Evolutionary conservation across 2,113 vertebrate genomes (phyloP).

Genomic region (Acrocephalus kingi): DNA sequence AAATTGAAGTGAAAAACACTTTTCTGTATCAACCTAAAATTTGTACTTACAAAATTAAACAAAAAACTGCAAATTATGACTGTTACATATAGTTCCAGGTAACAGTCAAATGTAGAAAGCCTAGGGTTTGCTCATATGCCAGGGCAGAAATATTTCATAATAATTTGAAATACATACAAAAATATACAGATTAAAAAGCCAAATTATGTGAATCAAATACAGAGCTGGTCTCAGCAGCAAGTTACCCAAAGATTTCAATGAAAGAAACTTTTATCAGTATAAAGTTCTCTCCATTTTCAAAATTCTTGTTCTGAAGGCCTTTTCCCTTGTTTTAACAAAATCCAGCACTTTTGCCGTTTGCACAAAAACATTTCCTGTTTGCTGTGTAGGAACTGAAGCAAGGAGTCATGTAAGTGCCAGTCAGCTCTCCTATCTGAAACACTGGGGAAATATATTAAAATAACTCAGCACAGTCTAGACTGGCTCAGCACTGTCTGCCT

Average conservation of each 20-base stretch:
- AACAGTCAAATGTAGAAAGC: not conserved
- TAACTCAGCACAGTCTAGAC: slow-evolving; percentile 26
- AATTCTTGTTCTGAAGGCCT: slow-evolving; percentile 25
- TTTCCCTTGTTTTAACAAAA: slow-evolving; percentile 37
- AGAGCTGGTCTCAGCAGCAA: not conserved
- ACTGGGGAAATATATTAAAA: slow-evolving; percentile 40
- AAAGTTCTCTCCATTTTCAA: slow-evolving; percentile 20
- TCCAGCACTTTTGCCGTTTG: slow-evolving; percentile 53
- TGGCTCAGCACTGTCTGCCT: not conserved
- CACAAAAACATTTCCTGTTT: slow-evolving; percentile 65
- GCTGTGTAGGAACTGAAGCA: slow-evolving; percentile 58
- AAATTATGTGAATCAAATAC: not conserved
- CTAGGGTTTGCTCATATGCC: not conserved
- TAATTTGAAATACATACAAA: not conserved
- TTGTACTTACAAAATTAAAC: not conserved
- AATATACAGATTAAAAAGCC: not conserved
- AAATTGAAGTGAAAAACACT: not conserved
- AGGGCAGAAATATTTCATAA: not conserved
- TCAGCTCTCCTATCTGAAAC: slow-evolving; percentile 40
- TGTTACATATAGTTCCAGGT: not conserved
- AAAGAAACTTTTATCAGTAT: slow-evolving; percentile 21
- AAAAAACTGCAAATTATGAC: not conserved
- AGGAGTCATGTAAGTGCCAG: slow-evolving; percentile 33
- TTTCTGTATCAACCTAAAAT: not conserved
- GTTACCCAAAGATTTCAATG: not conserved